Percentiles rank a stretch among this genome's conserved stretches.
Conservation (phyloP, 2,888 invertebrate species). For the Cheilosia variabilis region DNA sequence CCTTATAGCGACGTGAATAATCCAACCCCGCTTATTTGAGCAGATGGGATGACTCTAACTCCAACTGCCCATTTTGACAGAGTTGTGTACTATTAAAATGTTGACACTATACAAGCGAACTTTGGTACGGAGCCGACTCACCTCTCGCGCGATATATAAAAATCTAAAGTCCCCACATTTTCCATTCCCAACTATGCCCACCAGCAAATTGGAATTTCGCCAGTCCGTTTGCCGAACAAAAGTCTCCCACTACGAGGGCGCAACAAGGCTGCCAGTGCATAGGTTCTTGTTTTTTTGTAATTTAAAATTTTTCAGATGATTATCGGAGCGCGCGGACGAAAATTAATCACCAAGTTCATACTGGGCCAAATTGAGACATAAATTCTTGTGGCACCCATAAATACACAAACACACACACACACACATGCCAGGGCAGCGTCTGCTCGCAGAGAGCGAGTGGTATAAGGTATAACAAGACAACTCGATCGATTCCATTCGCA, state of each 20-base stretch:
- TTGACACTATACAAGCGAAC: too few species aligned
- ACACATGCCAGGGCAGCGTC: not conserved
- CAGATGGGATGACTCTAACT: too few species aligned
- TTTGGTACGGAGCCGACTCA: too few species aligned
- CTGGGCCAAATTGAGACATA: conserved; percentile 82
- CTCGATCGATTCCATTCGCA: conserved; percentile 47
- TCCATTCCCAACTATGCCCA: too few species aligned
- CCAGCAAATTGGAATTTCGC: conserved; percentile 50
- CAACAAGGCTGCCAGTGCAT: conserved; percentile 1
- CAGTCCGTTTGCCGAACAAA: conserved; percentile 38
- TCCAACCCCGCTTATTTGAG: too few species aligned
- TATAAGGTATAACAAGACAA: not conserved
- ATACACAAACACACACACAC: conserved; percentile 61
- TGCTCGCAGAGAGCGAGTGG: too few species aligned
- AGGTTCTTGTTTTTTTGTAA: conserved; percentile 44
- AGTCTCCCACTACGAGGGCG: conserved; percentile 31
- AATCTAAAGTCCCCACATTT: not conserved
- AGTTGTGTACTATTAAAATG: too few species aligned
- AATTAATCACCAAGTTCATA: conserved; percentile 77
- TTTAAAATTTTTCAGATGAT: conserved; percentile 74
- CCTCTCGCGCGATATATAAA: too few species aligned
- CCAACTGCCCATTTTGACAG: too few species aligned
- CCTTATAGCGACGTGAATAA: too few species aligned
- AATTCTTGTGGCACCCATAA: conserved; percentile 79
- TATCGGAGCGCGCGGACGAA: conserved; percentile 71